These are phyloP conservation scores for Cepphus grylle DNA, from an alignment of 2,113 vertebrate species.

Conservation along the genomic window DNA sequence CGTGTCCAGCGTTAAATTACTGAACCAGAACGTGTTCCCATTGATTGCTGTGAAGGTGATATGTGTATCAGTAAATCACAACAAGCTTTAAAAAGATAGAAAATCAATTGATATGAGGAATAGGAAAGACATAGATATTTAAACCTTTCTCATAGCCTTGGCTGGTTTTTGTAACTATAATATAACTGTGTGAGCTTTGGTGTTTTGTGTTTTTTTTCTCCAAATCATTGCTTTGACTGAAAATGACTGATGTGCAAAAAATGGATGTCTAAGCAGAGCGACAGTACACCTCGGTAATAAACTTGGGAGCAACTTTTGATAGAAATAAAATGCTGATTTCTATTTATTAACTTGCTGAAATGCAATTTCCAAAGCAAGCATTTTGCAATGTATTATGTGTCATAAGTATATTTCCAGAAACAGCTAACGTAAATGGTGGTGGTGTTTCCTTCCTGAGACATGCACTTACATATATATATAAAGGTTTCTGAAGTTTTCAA, in stretches of 20 bases:
- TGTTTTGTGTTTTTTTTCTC: not conserved
- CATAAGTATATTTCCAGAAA: not conserved
- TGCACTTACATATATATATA: not conserved
- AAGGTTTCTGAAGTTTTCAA: not conserved
- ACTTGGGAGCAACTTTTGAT: not conserved
- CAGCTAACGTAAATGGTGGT: rapidly evolving
- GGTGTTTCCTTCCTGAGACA: not conserved
- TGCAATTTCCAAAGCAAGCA: not conserved
- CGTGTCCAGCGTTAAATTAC: not conserved
- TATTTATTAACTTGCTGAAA: not conserved
- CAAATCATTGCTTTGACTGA: not conserved
- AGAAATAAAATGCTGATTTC: not conserved
- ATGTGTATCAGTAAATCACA: conserved; percentile 53
- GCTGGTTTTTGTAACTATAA: not conserved
- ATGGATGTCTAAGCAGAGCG: not conserved
- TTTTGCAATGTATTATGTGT: not conserved
- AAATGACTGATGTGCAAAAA: not conserved
- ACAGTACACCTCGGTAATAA: not conserved
- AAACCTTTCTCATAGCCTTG: not conserved
- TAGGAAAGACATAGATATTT: not conserved
- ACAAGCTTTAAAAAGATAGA: conserved; percentile 31
- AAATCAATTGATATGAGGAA: conserved; percentile 43
- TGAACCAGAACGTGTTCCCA: conserved; percentile 8
- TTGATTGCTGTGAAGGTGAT: conserved; percentile 51
- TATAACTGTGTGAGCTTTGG: not conserved